phyloP scores from a whole-genome alignment of 2,888 invertebrate genomes.

The Epicampocera succincta region DNA sequence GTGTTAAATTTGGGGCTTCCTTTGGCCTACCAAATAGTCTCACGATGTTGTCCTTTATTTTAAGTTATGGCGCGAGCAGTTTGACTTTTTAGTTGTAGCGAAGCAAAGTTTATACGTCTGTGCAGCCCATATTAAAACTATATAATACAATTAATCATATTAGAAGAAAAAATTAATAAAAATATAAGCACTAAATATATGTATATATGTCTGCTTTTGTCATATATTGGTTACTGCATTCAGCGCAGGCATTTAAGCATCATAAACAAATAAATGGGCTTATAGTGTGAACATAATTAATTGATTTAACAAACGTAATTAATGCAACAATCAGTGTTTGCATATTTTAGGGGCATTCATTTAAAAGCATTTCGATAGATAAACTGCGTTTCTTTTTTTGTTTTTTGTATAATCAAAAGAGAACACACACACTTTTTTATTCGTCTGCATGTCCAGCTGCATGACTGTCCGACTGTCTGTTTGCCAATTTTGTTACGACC shows the following conservation, averaged over 20 bases:
- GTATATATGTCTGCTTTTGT: slow-evolving; percentile 49
- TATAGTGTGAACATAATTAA: slow-evolving; percentile 57
- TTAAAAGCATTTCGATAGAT: background rate
- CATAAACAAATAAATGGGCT: slow-evolving; percentile 16
- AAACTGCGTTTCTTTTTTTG: no score
- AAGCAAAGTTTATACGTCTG: no score
- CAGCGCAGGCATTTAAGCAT: background rate
- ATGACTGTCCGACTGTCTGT: background rate
- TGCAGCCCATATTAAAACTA: no score
- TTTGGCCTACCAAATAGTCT: no score
- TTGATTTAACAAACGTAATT: slow-evolving; percentile 57
- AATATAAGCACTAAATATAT: slow-evolving; percentile 22
- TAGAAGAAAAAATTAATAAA: slow-evolving; percentile 33
- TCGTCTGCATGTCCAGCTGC: background rate
- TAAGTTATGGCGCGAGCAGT: no score
- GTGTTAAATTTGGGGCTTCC: no score
- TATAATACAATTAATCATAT: no score
- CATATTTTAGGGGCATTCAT: slow-evolving; percentile 20
- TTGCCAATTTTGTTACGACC: background rate
- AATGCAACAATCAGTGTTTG: slow-evolving; percentile 47
- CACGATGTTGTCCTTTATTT: no score
- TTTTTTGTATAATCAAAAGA: background rate
- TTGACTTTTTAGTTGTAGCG: no score
- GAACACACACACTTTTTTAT: background rate
- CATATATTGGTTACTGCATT: slow-evolving; percentile 31